Conservation (phyloP, 2,888 invertebrate genomes). For the Petrolisthes manimaculis region DNA sequence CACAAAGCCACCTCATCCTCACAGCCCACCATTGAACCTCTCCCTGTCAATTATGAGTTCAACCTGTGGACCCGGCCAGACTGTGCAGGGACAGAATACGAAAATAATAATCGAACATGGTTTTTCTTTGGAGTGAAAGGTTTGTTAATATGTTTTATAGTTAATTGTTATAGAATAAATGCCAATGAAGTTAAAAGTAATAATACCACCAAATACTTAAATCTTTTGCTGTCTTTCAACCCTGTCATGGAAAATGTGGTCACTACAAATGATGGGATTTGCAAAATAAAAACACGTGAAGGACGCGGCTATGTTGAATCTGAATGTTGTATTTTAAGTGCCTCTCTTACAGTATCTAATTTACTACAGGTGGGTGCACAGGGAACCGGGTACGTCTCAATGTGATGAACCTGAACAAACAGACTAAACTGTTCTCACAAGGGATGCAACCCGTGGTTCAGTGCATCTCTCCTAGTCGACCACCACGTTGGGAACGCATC, state of each 20-base stretch:
- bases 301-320: too few relatives aligned
- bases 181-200: too few relatives aligned
- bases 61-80: slow-evolving; percentile 92
- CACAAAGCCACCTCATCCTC: slow-evolving; percentile 36
- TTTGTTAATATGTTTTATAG: too few relatives aligned
- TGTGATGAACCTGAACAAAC: slow-evolving; percentile 88
- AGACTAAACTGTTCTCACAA: slow-evolving; percentile 89
- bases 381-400: slow-evolving; percentile 79
- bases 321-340: too few relatives aligned
- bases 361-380: slow-evolving; percentile 67
- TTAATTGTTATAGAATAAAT: too few relatives aligned
- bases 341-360: too few relatives aligned
- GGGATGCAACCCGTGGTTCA: slow-evolving; percentile 88
- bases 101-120: slow-evolving; percentile 92
- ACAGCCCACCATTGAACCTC: slow-evolving; percentile 34
- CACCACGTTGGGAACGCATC: slow-evolving; percentile 85
- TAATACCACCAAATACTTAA: too few relatives aligned
- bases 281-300: too few relatives aligned
- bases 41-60: slow-evolving; percentile 80
- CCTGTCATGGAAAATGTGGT: too few relatives aligned
- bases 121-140: slow-evolving; percentile 88
- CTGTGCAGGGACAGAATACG: slow-evolving; percentile 85
- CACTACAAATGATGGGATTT: too few relatives aligned
- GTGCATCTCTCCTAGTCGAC: slow-evolving; percentile 42
- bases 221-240: too few relatives aligned